Evolutionary conservation across 2,888 invertebrate species (phyloP).

Genomic region (Sylvicola fuscatus): DNA sequence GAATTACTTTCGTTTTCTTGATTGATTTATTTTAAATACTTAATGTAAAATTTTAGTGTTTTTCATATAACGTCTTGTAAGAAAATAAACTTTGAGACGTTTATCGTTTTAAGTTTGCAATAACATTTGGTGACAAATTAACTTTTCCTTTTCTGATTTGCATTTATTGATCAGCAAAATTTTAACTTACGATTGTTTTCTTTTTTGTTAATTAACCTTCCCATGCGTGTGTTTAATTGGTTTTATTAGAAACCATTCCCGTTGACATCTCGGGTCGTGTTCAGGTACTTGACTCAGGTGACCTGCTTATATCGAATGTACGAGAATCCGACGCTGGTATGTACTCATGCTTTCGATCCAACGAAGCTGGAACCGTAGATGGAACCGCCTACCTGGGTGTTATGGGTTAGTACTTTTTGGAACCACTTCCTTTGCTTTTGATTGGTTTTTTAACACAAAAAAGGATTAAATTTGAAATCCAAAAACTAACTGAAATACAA

Average conservation of each 20-base stretch:
- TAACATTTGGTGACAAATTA: too few relatives aligned
- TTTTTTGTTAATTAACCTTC: too few relatives aligned
- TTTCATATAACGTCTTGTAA: too few relatives aligned
- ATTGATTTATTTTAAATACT: neutral
- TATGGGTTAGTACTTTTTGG: constrained; percentile 36
- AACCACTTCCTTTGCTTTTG: neutral
- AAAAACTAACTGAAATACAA: constrained; percentile 8
- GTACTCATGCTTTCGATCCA: constrained; percentile 74
- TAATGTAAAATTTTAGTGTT: neutral
- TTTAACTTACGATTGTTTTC: too few relatives aligned
- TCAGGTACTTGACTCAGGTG: constrained; percentile 69
- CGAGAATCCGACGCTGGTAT: constrained; percentile 67
- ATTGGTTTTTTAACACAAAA: neutral
- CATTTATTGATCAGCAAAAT: too few relatives aligned
- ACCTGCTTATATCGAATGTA: constrained; percentile 71
- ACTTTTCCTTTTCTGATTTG: too few relatives aligned
- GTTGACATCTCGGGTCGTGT: constrained; percentile 52
- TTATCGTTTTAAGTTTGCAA: too few relatives aligned
- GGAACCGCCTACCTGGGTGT: constrained; percentile 69
- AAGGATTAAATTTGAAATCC: constrained; percentile 4
- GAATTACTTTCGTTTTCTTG: constrained; percentile 3
- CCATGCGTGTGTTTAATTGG: constrained; percentile 7
- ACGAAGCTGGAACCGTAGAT: constrained; percentile 71
- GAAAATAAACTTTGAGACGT: too few relatives aligned
- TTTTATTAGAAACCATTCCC: constrained; percentile 35